Evolutionary conservation across 2,888 invertebrate genomes (phyloP).

Genomic region (Drosophila nr. perissopoda): DNA sequence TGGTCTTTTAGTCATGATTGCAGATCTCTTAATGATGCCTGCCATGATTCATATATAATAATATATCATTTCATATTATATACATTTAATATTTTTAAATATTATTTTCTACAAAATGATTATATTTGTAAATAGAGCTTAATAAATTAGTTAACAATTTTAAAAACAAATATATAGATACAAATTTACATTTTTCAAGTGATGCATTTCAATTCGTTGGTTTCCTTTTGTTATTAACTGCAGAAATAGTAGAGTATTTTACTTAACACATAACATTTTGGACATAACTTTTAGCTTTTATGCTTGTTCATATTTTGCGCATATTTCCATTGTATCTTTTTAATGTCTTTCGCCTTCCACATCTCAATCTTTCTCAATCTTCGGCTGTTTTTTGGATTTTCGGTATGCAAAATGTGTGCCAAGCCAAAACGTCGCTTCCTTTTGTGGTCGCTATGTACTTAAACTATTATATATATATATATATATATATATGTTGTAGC

Average conservation of each 20-base stretch:
- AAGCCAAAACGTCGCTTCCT: conserved; percentile 57
- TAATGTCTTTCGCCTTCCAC: conserved; percentile 41
- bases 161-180: not conserved
- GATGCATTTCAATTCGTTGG: not conserved
- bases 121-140: not conserved
- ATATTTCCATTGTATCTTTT: conserved; percentile 54
- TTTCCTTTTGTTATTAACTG: not conserved
- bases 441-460: conserved; percentile 30
- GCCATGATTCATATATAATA: not conserved
- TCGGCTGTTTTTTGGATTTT: conserved; percentile 58
- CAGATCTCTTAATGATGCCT: not conserved
- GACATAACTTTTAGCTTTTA: not conserved
- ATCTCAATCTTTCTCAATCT: conserved; percentile 36
- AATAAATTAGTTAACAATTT: not conserved
- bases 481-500: conserved; percentile 12
- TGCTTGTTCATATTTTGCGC: conserved; percentile 30
- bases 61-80: not conserved
- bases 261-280: not conserved
- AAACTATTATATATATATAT: not conserved
- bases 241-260: conserved; percentile 23
- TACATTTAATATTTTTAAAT: not conserved
- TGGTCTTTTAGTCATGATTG: conserved; percentile 3
- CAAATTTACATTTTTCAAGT: not conserved
- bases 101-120: not conserved
- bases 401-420: conserved; percentile 79